phyloP scores from a whole-genome alignment of 2,797 vertebrate species.

The Brachyalestes nurse region DNA sequence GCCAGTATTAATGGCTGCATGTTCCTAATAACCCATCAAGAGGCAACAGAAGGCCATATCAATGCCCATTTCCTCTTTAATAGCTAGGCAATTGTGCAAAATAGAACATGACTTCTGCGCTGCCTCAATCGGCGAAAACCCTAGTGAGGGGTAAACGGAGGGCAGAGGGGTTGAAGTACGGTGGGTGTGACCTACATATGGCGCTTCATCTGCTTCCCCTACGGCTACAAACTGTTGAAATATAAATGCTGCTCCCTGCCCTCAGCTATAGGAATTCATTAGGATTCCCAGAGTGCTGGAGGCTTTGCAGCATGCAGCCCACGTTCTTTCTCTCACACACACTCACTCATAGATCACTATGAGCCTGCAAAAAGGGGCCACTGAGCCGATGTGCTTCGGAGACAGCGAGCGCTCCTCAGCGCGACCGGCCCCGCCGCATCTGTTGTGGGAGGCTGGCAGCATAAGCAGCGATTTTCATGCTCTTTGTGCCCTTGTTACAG shows the following conservation, averaged over 20 bases:
- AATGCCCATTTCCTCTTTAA: slow-evolving; percentile 25
- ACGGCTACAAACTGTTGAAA: slow-evolving; percentile 62
- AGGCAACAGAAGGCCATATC: slow-evolving; percentile 11
- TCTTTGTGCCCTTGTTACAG: not conserved
- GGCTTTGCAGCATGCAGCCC: not conserved
- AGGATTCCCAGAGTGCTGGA: slow-evolving; percentile 59
- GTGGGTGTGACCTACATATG: slow-evolving; percentile 53
- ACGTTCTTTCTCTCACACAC: slow-evolving; percentile 1
- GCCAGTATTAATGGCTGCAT: not conserved
- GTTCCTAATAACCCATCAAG: not conserved
- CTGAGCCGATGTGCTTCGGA: slow-evolving; percentile 18
- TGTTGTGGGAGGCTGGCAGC: not conserved
- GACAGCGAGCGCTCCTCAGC: not conserved
- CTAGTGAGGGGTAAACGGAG: slow-evolving; percentile 48
- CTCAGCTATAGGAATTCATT: slow-evolving; percentile 61
- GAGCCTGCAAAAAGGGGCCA: slow-evolving; percentile 5
- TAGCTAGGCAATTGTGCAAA: not conserved
- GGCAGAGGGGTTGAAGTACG: slow-evolving; percentile 25
- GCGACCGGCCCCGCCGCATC: not conserved
- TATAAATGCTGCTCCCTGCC: slow-evolving; percentile 68
- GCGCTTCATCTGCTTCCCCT: slow-evolving; percentile 18
- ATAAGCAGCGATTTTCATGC: not conserved
- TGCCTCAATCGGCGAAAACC: slow-evolving; percentile 15
- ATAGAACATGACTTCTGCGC: slow-evolving; percentile 12
- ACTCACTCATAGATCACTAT: slow-evolving; percentile 9